A percentile compares a stretch with the other conserved stretches of the same genome.
These are phyloP conservation scores for Yponomeuta plumbellus DNA, from an alignment of 2,888 invertebrate species.

Conservation along the genomic window DNA sequence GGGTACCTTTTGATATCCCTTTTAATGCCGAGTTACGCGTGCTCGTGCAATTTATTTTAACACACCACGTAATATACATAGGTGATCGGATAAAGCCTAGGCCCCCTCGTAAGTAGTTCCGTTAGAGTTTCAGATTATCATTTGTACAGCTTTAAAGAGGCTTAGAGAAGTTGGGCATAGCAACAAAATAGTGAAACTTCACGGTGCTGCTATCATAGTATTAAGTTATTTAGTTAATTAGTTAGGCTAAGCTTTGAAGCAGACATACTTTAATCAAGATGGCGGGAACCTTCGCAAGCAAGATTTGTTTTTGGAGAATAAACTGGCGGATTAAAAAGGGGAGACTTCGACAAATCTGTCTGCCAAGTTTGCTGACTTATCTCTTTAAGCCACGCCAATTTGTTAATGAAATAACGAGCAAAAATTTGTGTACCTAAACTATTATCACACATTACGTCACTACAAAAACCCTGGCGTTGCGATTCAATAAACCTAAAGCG, in stretches of 20 bases:
- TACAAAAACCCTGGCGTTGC: neutral
- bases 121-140: neutral
- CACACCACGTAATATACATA: neutral
- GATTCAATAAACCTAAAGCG: constrained; percentile 21
- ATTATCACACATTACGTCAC: neutral
- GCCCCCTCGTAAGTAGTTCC: neutral
- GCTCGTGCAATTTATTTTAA: neutral
- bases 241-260: no score
- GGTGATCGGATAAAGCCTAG: neutral
- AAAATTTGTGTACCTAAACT: neutral
- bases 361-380: constrained; percentile 4
- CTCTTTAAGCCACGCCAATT: neutral
- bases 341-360: neutral
- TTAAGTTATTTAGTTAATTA: no score
- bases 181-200: neutral
- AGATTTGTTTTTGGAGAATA: neutral
- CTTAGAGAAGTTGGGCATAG: neutral
- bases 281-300: neutral
- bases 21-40: neutral
- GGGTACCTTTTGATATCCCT: neutral
- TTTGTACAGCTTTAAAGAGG: no score
- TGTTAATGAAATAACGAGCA: neutral
- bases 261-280: neutral
- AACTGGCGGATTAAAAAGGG: neutral
- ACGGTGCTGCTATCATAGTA: no score